Base-by-base conservation (phyloP, 2,113 vertebrate genomes). In the cat (Felis catus) region DNA sequence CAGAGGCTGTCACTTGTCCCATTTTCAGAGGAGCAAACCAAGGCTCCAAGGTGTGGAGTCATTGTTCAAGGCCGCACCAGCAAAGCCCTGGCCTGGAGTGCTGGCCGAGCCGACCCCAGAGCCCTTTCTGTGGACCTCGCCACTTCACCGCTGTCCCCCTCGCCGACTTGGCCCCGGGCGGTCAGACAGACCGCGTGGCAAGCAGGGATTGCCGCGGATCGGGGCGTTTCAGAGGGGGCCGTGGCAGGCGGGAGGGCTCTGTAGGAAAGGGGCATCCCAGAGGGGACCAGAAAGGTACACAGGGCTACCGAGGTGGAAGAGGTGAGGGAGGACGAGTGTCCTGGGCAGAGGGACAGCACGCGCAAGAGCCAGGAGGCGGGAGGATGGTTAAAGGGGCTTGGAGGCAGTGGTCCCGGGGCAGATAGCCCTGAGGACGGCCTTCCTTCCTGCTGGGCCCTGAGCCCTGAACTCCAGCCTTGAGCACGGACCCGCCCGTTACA, bases 401-500 rank as follows among this genome's bases (percentile, higher is more conserved):
- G 48, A 53, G 76, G 65, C 25, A 11, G 65, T 7, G 19, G 58
- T 61, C 58, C 58, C 2, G 5, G 55, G 55, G 55, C 55, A 58
- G 55, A 61, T 4, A 7, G 53, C 14, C 0, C 13, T 13, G 80
- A 74, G n/a, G 10, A 18, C 3, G 11, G 27, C 23, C 7, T 68
- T 39, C 25, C 2, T 55, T n/a, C 25, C 14, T 25, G 4, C 61
- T 39, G 25, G 19, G 53, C 45, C 51, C 71, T 16, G 16, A 48
- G 55, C 70, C 51, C 55, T 14, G 13, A 31, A 36, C 65, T n/a
- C 63, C 39, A 12, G 36, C 41, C 87, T n/a, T 8, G 36, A 53
- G 51, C 2, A 0, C 2, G 31, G 53, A 41, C 27, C 41, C 18
- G 0, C 41, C 19, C 0, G 1, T 25, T 12, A 4, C 3, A 13